A percentile compares a stretch with the other conserved stretches of the same genome.
These are phyloP conservation scores for Microplitis manilae DNA, from an alignment of 2,888 invertebrate genomes.

Conservation along the genomic window DNA sequence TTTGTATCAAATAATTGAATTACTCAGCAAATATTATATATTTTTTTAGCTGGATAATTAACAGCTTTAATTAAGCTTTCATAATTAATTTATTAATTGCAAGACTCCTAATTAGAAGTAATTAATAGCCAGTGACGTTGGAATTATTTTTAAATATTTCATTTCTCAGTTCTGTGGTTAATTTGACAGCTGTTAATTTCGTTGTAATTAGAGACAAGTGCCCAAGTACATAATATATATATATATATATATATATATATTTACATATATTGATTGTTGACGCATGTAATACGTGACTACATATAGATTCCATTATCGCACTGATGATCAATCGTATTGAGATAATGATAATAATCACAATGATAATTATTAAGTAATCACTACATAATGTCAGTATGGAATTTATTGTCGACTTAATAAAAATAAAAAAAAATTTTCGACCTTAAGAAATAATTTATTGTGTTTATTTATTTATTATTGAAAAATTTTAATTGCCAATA, in stretches of 20 bases:
- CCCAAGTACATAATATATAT: conserved; percentile 33
- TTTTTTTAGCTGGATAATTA: too few relatives aligned
- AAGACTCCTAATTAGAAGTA: too few relatives aligned
- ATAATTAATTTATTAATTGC: too few relatives aligned
- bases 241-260: too few relatives aligned
- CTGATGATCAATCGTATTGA: conserved; percentile 36
- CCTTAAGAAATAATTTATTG: not conserved
- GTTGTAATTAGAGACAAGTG: conserved; percentile 40
- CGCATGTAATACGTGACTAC: conserved; percentile 29
- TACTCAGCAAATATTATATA: too few relatives aligned
- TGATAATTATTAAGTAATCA: conserved; percentile 29
- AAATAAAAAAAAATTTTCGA: too few relatives aligned
- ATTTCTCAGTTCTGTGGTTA: not conserved
- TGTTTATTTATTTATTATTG: not conserved
- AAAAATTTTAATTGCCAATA: not conserved
- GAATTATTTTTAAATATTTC: too few relatives aligned
- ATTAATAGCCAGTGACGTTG: too few relatives aligned
- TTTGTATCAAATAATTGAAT: not conserved
- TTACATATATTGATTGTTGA: not conserved
- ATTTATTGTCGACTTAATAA: not conserved
- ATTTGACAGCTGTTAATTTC: conserved; percentile 1
- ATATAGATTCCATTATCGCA: conserved; percentile 29
- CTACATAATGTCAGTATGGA: too few relatives aligned
- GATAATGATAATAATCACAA: conserved; percentile 42
- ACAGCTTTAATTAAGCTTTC: too few relatives aligned